These are phyloP conservation scores for Halichoeres trimaculatus DNA, from an alignment of 2,113 vertebrate genomes.

Conservation along the genomic window DNA sequence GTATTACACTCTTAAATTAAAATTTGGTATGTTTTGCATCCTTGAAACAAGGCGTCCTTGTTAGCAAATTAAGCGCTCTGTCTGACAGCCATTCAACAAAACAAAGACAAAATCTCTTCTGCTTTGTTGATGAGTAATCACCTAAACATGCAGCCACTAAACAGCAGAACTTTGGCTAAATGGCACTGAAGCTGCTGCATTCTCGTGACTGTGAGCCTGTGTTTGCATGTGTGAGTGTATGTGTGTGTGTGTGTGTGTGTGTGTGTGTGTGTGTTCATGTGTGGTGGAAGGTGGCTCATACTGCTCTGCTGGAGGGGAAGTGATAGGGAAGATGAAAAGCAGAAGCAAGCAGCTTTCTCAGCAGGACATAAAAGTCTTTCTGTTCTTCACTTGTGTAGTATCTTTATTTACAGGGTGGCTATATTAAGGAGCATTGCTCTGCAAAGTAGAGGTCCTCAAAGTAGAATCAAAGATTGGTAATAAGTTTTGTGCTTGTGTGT, in stretches of 20 bases:
- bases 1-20: neutral
- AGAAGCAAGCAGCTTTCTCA: constrained; percentile 49
- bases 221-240: constrained; percentile 3
- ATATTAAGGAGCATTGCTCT: constrained; percentile 48
- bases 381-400: constrained; percentile 44
- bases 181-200: neutral
- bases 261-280: constrained; percentile 10
- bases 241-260: constrained; percentile 4
- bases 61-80: neutral
- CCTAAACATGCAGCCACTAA: neutral
- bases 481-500: neutral
- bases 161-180: neutral
- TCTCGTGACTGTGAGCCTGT: neutral
- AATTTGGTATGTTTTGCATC: constrained; percentile 6
- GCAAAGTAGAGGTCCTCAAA: neutral
- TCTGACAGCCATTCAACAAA: neutral
- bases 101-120: neutral
- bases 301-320: constrained; percentile 63
- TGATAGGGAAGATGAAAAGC: constrained; percentile 63
- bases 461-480: constrained; percentile 18
- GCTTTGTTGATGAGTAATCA: neutral
- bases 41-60: neutral
- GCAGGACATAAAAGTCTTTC: constrained; percentile 54
- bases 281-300: constrained; percentile 40
- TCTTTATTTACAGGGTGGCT: constrained; percentile 48